A percentile compares a stretch with the other conserved stretches of the same genome.
Evolutionary conservation across 53 echinoderm and acorn worm genomes (phyloP).

Genomic region (Echinometra lucunter): DNA sequence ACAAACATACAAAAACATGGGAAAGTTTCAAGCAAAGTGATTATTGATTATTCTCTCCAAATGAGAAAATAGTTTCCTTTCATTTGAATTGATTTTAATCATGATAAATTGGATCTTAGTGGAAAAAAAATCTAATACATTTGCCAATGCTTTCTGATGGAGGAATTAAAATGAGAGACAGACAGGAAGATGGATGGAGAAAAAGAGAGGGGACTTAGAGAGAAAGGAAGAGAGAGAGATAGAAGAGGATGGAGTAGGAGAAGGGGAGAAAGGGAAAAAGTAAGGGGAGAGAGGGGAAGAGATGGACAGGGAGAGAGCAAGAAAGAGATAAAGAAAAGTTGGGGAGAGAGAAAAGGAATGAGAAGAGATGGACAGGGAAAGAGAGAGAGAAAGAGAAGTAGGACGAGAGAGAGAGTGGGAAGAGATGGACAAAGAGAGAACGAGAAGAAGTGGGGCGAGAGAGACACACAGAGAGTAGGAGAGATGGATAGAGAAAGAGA

Average conservation of each 20-base stretch:
- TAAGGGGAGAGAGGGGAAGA: background rate
- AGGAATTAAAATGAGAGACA: background rate
- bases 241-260: background rate
- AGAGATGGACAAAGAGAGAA: background rate
- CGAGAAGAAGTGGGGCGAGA: background rate
- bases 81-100: background rate
- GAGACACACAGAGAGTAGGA: too few species aligned
- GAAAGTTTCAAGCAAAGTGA: background rate
- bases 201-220: background rate
- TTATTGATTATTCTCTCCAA: background rate
- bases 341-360: background rate
- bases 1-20: background rate
- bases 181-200: background rate
- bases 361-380: background rate
- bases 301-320: background rate
- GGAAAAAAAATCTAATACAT: background rate
- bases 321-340: background rate
- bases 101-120: background rate
- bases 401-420: background rate
- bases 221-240: background rate
- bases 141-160: background rate
- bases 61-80: background rate
- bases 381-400: background rate
- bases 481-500: too few species aligned
- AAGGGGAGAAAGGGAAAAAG: background rate